These are phyloP conservation scores for Macaca fascicularis DNA, from an alignment of 2,113 vertebrate species.

Conservation along the genomic window DNA sequence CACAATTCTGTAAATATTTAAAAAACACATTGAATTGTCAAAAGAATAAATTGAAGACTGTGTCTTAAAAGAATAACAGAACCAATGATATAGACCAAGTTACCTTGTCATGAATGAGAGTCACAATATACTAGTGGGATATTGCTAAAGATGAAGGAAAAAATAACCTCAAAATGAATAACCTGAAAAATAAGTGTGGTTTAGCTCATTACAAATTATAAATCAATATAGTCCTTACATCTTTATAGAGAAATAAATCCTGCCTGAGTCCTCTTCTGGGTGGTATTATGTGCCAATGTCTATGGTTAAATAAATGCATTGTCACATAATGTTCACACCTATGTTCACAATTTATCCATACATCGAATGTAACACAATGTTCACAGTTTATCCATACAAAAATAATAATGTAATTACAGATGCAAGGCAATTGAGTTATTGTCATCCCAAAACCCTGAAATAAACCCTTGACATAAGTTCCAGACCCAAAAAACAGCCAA, in stretches of 20 bases:
- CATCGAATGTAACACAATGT: not conserved
- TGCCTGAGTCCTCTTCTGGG: not conserved
- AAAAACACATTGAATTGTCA: not conserved
- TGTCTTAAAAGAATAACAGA: not conserved
- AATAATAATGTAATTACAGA: not conserved
- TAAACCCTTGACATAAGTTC: not conserved
- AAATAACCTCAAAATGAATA: conserved; percentile 29
- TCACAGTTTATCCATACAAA: not conserved
- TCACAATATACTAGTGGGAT: not conserved
- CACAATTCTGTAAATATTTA: not conserved
- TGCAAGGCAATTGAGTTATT: not conserved
- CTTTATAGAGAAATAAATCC: conserved; percentile 44
- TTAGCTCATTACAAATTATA: not conserved
- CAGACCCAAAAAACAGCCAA: not conserved
- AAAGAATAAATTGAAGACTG: not conserved
- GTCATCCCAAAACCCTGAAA: not conserved
- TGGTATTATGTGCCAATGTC: not conserved
- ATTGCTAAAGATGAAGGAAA: not conserved
- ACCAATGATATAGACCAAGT: not conserved
- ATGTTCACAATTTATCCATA: not conserved
- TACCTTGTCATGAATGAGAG: not conserved
- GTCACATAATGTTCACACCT: not conserved
- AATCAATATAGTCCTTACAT: conserved; percentile 41
- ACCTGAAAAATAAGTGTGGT: not conserved
- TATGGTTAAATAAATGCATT: conserved; percentile 5